These are phyloP conservation scores for Gonatopus flavifemur DNA, from an alignment of 1,140 invertebrate genomes.

Conservation along the genomic window DNA sequence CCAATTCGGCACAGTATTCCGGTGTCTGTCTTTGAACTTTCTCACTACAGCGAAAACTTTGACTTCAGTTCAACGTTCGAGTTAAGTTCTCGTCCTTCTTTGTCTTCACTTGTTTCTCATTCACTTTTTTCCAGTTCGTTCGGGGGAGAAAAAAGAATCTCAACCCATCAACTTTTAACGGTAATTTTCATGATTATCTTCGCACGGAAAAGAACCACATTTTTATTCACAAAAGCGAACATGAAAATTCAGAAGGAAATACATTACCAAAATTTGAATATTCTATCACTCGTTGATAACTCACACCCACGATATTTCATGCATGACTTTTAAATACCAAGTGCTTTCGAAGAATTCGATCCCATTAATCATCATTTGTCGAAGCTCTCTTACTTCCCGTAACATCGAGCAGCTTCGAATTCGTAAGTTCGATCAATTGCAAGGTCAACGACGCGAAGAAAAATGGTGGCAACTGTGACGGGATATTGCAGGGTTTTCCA, in stretches of 20 bases:
- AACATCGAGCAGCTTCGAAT: constrained; percentile 24
- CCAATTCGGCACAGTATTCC: constrained; percentile 28
- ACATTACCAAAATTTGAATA: too few relatives aligned
- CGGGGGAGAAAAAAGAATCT: too few relatives aligned
- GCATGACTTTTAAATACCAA: constrained; percentile 17
- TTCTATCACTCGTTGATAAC: too few relatives aligned
- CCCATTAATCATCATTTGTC: constrained; percentile 53
- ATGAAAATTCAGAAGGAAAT: too few relatives aligned
- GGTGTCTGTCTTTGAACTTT: constrained; percentile 31
- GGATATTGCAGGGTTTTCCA: too few relatives aligned
- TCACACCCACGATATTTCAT: constrained; percentile 18
- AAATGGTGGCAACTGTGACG: too few relatives aligned
- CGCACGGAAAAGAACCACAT: too few relatives aligned
- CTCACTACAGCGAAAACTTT: constrained; percentile 42
- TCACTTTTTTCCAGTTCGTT: too few relatives aligned
- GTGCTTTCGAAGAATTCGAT: constrained; percentile 8
- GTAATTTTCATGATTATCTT: too few relatives aligned
- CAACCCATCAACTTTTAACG: too few relatives aligned
- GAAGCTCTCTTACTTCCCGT: too few relatives aligned
- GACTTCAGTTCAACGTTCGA: constrained; percentile 37
- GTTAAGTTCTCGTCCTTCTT: constrained; percentile 9
- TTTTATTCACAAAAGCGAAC: too few relatives aligned
- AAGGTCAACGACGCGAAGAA: constrained; percentile 20
- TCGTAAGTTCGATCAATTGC: constrained; percentile 47
- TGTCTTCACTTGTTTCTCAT: constrained; percentile 1